Percentiles rank a stretch among this genome's conserved stretches.
Evolutionary conservation across 2,888 invertebrate species (phyloP).

Genomic region (Phania funesta): DNA sequence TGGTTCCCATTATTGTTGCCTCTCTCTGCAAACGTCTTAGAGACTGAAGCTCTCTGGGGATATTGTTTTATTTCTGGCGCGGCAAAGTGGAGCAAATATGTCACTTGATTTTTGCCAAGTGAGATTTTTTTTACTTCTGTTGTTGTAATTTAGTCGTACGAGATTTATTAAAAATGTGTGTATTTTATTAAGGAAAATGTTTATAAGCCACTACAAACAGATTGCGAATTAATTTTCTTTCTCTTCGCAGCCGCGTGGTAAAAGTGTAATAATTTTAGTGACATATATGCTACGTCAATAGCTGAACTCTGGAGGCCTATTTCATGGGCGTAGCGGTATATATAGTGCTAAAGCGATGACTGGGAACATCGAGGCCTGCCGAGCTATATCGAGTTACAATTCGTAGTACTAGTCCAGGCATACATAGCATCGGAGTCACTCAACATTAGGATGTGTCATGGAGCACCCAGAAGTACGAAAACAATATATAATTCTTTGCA

Average conservation of each 20-base stretch:
- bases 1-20: constrained; percentile 6
- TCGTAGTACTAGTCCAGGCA: too few species aligned
- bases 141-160: constrained; percentile 10
- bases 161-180: constrained; percentile 34
- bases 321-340: too few species aligned
- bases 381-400: too few species aligned
- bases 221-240: neutral
- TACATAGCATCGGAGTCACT: too few species aligned
- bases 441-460: too few species aligned
- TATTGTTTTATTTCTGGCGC: constrained; percentile 47
- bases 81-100: constrained; percentile 59
- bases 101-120: constrained; percentile 63
- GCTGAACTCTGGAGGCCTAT: too few species aligned
- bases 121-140: constrained; percentile 31
- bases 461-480: too few species aligned
- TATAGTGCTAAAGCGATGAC: too few species aligned
- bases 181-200: constrained; percentile 31
- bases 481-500: too few species aligned
- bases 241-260: neutral
- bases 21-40: constrained; percentile 14
- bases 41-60: constrained; percentile 18
- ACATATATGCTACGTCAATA: too few species aligned
- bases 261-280: too few species aligned
- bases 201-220: neutral
- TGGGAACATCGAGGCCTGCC: too few species aligned